Evolutionary conservation across 2,888 invertebrate species (phyloP).

Genomic region (Scaptomyza caliginosa): DNA sequence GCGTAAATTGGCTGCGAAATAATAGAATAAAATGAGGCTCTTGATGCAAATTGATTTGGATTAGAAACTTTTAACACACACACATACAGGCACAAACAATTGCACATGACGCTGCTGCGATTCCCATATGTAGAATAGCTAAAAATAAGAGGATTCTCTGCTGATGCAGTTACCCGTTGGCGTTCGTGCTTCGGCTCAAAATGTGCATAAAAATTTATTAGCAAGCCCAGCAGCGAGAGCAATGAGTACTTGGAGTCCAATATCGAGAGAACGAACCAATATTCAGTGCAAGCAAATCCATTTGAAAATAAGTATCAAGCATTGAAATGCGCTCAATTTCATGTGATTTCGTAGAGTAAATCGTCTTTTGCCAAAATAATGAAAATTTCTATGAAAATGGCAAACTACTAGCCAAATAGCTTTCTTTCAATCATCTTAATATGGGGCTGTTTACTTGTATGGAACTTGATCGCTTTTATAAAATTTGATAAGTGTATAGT

Average conservation of each 20-base stretch:
- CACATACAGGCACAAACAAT: conserved; percentile 5
- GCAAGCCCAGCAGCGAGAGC: conserved; percentile 12
- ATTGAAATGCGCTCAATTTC: conserved; percentile 19
- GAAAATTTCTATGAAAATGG: not conserved
- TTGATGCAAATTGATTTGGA: conserved; percentile 83
- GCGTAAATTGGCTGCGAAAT: conserved; percentile 79
- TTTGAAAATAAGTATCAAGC: conserved; percentile 26
- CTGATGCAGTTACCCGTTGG: conserved; percentile 32
- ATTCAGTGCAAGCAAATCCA: conserved; percentile 39
- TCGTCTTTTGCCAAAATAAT: not conserved
- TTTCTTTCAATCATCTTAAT: not conserved
- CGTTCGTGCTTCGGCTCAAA: conserved; percentile 38
- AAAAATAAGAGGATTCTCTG: conserved; percentile 19
- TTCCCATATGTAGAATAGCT: conserved; percentile 40
- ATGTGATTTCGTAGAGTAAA: conserved; percentile 14
- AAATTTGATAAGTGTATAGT: not conserved
- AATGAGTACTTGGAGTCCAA: conserved; percentile 23
- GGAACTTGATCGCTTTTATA: no score
- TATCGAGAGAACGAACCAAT: not conserved
- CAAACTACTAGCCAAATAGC: not conserved
- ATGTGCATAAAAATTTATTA: conserved; percentile 67
- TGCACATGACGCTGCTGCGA: conserved; percentile 6
- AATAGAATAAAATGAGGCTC: conserved; percentile 83
- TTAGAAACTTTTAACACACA: conserved; percentile 75
- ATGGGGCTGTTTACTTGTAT: not conserved